These are phyloP conservation scores for Apis cerana DNA, from an alignment of 1,140 invertebrate genomes.

Conservation along the genomic window DNA sequence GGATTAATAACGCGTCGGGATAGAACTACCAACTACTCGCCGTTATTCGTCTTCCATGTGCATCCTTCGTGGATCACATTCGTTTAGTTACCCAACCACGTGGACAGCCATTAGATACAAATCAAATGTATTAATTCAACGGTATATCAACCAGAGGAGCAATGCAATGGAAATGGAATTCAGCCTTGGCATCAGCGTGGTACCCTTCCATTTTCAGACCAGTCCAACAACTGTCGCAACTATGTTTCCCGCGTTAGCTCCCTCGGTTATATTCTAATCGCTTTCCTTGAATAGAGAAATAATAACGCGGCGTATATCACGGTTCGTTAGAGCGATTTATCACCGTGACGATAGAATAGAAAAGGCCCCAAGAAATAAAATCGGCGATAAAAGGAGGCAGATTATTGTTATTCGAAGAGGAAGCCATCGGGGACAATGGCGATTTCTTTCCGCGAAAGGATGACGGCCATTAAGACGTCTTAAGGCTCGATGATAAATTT, in stretches of 20 bases:
- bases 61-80: background rate
- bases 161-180: slow-evolving; percentile 45
- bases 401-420: background rate
- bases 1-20: background rate
- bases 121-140: slow-evolving; percentile 18
- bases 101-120: background rate
- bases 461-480: background rate
- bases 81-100: background rate
- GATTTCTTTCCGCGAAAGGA: background rate
- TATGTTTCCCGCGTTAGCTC: background rate
- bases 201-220: slow-evolving; percentile 50
- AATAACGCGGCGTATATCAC: slow-evolving; percentile 23
- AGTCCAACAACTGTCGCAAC: slow-evolving; percentile 29
- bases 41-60: background rate
- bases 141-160: slow-evolving; percentile 20
- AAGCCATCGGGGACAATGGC: background rate
- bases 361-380: background rate
- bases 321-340: slow-evolving; percentile 51
- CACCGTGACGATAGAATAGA: slow-evolving; percentile 6
- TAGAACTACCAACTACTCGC: background rate
- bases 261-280: slow-evolving; percentile 38
- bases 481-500: background rate
- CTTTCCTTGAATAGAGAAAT: slow-evolving; percentile 30
- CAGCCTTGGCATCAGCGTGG: slow-evolving; percentile 50
- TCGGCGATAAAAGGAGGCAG: background rate